phyloP scores from a whole-genome alignment of 1,140 invertebrate genomes.

The Eumeta japonica region DNA sequence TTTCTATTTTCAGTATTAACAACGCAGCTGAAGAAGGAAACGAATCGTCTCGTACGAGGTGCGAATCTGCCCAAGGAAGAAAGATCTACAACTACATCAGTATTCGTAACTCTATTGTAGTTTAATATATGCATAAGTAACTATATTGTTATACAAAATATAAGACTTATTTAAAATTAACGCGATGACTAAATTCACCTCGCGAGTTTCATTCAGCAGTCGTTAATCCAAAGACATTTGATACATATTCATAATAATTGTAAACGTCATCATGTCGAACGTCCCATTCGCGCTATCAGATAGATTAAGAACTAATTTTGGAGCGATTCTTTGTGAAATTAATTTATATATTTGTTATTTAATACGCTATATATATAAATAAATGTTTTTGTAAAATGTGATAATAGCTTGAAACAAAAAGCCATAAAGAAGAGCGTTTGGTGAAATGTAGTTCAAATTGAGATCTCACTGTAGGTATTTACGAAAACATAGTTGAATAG shows the following conservation, averaged over 20 bases:
- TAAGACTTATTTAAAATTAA: too few relatives aligned
- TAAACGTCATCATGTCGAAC: too few relatives aligned
- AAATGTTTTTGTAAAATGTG: conserved; percentile 38
- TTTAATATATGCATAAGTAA: neutral
- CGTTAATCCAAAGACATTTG: conserved; percentile 9
- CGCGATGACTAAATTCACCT: too few relatives aligned
- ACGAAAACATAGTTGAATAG: conserved; percentile 41
- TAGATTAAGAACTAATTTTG: too few relatives aligned
- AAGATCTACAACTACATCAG: conserved; percentile 53
- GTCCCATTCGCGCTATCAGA: too few relatives aligned
- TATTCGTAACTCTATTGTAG: conserved; percentile 36
- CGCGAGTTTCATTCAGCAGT: conserved; percentile 27
- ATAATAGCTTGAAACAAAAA: conserved; percentile 43
- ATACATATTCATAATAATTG: too few relatives aligned
- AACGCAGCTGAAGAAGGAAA: too few relatives aligned
- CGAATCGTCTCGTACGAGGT: too few relatives aligned
- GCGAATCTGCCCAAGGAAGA: too few relatives aligned
- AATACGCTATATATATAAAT: conserved; percentile 14
- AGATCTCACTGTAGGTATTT: conserved; percentile 48
- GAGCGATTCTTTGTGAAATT: too few relatives aligned
- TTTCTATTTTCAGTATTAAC: conserved; percentile 34
- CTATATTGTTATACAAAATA: neutral
- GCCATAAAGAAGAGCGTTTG: conserved; percentile 31
- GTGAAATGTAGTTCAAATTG: conserved; percentile 50
- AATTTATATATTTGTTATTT: too few relatives aligned